Conservation (phyloP, 2,113 vertebrate species). For the Syrmaticus mikado region DNA sequence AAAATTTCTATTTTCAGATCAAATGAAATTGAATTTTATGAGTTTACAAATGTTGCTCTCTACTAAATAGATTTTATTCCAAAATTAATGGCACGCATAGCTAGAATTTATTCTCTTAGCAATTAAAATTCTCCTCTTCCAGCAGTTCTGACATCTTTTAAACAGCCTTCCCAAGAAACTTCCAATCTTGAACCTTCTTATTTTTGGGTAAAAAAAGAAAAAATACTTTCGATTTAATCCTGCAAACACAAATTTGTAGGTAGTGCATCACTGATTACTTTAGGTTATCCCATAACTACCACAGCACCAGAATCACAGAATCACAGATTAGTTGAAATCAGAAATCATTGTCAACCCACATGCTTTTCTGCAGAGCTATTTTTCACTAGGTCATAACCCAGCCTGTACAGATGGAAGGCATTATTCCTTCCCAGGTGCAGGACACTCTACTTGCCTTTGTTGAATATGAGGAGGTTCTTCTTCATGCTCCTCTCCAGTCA, state of each 20-base stretch:
- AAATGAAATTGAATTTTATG: neutral
- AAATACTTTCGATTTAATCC: neutral
- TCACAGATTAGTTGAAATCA: no score
- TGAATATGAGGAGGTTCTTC: no score
- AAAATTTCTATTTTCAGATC: neutral
- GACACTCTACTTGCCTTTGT: no score
- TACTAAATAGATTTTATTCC: neutral
- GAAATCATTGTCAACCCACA: no score
- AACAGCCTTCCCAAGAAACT: neutral
- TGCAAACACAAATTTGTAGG: neutral
- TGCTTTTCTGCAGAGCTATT: no score
- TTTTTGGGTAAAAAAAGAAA: neutral
- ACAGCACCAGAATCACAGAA: no score
- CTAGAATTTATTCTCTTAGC: neutral
- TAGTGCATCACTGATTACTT: neutral
- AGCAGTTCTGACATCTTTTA: neutral
- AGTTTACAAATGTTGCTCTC: neutral
- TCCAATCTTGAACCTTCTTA: neutral
- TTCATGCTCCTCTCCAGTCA: no score
- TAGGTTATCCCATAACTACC: neutral
- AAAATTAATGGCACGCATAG: neutral
- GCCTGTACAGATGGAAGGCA: no score
- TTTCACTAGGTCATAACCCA: no score
- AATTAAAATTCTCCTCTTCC: neutral
- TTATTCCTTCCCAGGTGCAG: no score